Evolutionary conservation across 1,140 invertebrate species (phyloP), one percentile per base, ranked within the genome.

Genomic region (Tetramorium simillimum): DNA sequence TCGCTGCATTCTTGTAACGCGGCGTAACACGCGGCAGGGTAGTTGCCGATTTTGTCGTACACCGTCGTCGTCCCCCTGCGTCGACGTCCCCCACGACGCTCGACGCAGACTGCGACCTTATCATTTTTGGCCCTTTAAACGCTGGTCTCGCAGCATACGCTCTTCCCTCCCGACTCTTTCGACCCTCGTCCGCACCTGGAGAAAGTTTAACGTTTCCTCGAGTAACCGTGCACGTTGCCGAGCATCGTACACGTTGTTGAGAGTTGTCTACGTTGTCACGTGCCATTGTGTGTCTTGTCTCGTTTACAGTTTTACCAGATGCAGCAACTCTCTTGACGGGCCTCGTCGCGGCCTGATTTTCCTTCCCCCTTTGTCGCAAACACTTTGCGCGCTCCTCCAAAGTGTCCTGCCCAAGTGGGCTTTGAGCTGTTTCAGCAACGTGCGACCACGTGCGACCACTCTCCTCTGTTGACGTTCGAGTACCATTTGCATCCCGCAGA

Each of bases 331-430:
- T 85, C 16, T 76, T 86, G 18, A 18, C 1, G 12, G 51, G 16
- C 3, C 33, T 33, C 4, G 1, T 33, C 3, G 3, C 33, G 3
- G 4, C 3, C 33, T 33, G 33, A 33, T 33, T 33, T 73, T 89
- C 89, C 73, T 91, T 87, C 16, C 78, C 86, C 4, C 43, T 88
- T 16, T 80, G 43, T 37, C 3, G 33, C 9, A 69, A 24, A 60
- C 4, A 18, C 46, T 24, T 43, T 56, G 3, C 6, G 37, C 10
- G 1, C 60, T 72, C 5, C 14, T 53, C 69, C 21, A 37, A 10
- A 70, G n/a, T 40, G 9, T 40, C 18, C 53, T 53, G 33, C 33
- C 28, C n/a, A n/a, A n/a, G 24, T 5, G n/a, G 9, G 37, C 2
- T 84, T 18, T 84, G 28, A 33, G 28, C 28, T 33, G 28, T 33